Evolutionary conservation across 2,888 invertebrate species (phyloP).

Genomic region (Thymelicus lineola): DNA sequence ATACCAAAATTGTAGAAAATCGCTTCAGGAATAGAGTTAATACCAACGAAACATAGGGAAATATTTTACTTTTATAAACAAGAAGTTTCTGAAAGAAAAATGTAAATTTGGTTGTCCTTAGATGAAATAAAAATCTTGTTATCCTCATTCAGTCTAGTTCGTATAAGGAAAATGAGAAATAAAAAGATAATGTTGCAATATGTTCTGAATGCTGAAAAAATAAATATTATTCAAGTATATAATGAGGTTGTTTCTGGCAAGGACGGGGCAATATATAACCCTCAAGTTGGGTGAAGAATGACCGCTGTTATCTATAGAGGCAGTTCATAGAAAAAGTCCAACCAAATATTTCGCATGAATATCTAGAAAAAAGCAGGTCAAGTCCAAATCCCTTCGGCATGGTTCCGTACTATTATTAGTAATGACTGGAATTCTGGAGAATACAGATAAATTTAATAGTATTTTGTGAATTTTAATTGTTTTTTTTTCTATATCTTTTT

Average conservation of each 20-base stretch:
- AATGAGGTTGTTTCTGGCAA: slow-evolving; percentile 13
- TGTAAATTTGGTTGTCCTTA: too few species aligned
- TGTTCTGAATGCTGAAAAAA: not conserved
- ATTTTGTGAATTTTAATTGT: too few species aligned
- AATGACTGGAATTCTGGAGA: too few species aligned
- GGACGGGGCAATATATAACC: slow-evolving; percentile 1
- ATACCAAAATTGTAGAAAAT: too few species aligned
- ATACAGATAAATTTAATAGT: too few species aligned
- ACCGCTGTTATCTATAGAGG: not conserved
- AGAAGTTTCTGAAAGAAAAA: too few species aligned
- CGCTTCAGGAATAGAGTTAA: too few species aligned
- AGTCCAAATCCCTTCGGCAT: not conserved
- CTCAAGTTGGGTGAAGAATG: slow-evolving; percentile 1
- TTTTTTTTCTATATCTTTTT: too few species aligned
- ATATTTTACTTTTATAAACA: too few species aligned
- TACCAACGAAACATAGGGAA: too few species aligned
- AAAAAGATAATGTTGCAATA: not conserved
- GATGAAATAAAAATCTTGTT: too few species aligned
- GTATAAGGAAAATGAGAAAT: not conserved
- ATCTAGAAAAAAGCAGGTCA: slow-evolving; percentile 22
- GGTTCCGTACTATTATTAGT: not conserved
- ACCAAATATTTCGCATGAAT: slow-evolving; percentile 32
- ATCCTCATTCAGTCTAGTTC: too few species aligned
- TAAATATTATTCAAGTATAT: slow-evolving; percentile 16
- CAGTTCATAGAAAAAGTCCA: slow-evolving; percentile 5